These are phyloP conservation scores for Encarsia formosa DNA, from an alignment of 2,888 invertebrate species.

Conservation along the genomic window DNA sequence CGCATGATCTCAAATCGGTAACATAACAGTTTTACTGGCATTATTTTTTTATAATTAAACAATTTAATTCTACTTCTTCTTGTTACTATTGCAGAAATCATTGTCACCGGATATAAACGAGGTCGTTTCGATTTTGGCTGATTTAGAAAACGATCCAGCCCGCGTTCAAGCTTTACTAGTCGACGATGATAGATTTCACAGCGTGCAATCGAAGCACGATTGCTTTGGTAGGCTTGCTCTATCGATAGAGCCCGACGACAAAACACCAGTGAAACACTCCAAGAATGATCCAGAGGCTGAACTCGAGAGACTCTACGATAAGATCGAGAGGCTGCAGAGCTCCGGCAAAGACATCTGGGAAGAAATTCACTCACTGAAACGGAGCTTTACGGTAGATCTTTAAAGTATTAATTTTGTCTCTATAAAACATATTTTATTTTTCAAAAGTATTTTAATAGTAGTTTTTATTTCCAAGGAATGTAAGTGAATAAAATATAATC, in stretches of 20 bases:
- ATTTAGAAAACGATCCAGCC: slow-evolving; percentile 30
- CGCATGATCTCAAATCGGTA: too few species aligned
- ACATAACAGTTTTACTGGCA: too few species aligned
- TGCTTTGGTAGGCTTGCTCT: slow-evolving; percentile 40
- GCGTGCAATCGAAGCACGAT: slow-evolving; percentile 35
- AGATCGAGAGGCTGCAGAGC: slow-evolving; percentile 37
- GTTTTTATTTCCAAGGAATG: neutral
- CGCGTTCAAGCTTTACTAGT: slow-evolving; percentile 27
- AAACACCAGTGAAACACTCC: slow-evolving; percentile 14
- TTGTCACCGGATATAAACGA: too few species aligned
- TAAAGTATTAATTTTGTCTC: neutral
- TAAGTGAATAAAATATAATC: slow-evolving; percentile 8
- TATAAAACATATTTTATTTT: too few species aligned
- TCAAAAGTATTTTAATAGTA: too few species aligned
- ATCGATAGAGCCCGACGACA: slow-evolving; percentile 38
- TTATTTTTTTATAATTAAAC: too few species aligned
- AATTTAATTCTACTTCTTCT: neutral
- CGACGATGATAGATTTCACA: slow-evolving; percentile 36
- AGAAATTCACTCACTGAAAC: slow-evolving; percentile 37
- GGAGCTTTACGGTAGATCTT: slow-evolving; percentile 37
- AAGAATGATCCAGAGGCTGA: slow-evolving; percentile 31
- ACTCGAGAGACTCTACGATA: slow-evolving; percentile 35
- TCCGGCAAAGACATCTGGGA: slow-evolving; percentile 37
- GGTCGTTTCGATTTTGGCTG: slow-evolving; percentile 35
- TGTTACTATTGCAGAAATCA: neutral